Evolutionary conservation across 2,113 vertebrate species (phyloP).

Genomic region (Petroica traversi): DNA sequence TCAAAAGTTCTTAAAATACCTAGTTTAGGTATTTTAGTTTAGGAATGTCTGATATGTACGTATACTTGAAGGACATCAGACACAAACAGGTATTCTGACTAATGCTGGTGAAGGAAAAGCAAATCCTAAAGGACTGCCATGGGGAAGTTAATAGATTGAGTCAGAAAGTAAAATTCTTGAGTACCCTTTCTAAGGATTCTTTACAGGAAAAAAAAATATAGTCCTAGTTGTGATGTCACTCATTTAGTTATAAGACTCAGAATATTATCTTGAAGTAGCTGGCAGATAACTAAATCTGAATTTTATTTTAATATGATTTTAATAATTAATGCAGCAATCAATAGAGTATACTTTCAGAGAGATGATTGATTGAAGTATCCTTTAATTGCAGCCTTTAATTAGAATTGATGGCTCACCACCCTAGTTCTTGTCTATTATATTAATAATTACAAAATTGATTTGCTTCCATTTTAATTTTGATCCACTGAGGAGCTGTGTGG

Average conservation of each 20-base stretch:
- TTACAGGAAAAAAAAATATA: not conserved
- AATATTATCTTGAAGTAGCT: conserved; percentile 29
- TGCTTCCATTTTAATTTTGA: conserved; percentile 50
- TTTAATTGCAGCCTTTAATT: conserved; percentile 67
- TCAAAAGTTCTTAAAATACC: not conserved
- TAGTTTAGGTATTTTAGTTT: not conserved
- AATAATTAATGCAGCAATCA: conserved; percentile 64
- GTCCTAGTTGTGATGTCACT: not conserved
- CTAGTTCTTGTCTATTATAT: conserved; percentile 60
- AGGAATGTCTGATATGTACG: not conserved
- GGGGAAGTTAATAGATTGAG: not conserved
- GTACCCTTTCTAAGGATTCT: not conserved
- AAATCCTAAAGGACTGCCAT: not conserved
- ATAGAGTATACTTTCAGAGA: conserved; percentile 34
- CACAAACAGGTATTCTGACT: not conserved
- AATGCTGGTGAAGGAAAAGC: not conserved
- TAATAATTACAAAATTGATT: conserved; percentile 66
- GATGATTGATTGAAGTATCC: conserved; percentile 60
- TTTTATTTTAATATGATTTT: conserved; percentile 62
- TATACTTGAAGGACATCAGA: not conserved
- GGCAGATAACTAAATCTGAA: conserved; percentile 21
- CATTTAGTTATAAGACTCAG: not conserved
- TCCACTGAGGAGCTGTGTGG: not conserved
- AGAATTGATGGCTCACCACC: conserved; percentile 40
- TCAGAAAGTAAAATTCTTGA: not conserved